phyloP scores from a whole-genome alignment of 1,140 invertebrate species.

The Zaprionus tsacasi region DNA sequence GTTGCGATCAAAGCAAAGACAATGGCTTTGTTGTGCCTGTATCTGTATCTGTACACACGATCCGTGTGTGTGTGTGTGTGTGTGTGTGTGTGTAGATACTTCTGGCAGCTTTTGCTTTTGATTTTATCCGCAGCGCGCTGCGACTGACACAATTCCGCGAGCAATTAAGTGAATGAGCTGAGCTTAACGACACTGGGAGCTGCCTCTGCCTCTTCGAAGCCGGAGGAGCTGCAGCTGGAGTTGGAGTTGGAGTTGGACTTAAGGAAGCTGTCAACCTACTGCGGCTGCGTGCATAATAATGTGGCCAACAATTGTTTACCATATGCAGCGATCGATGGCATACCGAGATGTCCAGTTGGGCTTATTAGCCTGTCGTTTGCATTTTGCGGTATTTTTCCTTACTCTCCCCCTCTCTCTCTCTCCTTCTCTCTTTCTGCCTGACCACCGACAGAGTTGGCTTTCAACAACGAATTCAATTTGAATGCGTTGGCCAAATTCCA shows the following conservation, averaged over 20 bases:
- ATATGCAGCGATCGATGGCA: conserved; percentile 70
- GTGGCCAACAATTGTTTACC: conserved; percentile 75
- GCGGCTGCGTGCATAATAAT: conserved; percentile 68
- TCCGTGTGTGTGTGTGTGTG: conserved; percentile 51
- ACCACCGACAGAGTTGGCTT: conserved; percentile 3
- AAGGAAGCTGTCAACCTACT: conserved; percentile 73
- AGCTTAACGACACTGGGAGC: not conserved
- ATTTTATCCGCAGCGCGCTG: conserved; percentile 26
- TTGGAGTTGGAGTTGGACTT: conserved; percentile 21
- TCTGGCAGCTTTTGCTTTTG: conserved; percentile 22
- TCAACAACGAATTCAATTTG: conserved; percentile 53
- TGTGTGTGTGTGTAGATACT: conserved; percentile 43
- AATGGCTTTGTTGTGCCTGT: conserved; percentile 56
- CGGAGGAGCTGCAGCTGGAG: conserved; percentile 1
- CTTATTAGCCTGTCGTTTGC: conserved; percentile 83
- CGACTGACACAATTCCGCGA: conserved; percentile 74
- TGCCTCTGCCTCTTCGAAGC: conserved; percentile 24
- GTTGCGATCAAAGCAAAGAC: conserved; percentile 32
- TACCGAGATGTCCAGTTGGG: conserved; percentile 71
- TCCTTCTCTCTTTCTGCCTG: conserved; percentile 18
- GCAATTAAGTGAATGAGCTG: conserved; percentile 75
- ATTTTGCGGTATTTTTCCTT: conserved; percentile 75
- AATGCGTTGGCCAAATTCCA: conserved; percentile 66
- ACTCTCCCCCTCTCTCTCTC: conserved; percentile 1
- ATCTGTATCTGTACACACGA: conserved; percentile 65